Base-by-base conservation (phyloP, 2,888 invertebrate species). In the Seladonia tumulorum region DNA sequence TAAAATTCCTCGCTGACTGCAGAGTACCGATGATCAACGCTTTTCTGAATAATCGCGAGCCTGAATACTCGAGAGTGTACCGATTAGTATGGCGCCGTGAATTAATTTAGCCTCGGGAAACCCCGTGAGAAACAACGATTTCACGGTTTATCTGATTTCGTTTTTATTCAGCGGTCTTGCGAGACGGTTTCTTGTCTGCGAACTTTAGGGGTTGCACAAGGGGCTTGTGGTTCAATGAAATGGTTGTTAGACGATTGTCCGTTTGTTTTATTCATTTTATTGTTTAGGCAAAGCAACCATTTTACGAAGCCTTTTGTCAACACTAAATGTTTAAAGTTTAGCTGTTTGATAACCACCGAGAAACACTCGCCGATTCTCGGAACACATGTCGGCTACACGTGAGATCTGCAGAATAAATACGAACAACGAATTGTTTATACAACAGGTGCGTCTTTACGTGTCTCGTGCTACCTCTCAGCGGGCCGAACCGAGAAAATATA, bases 1-100 rank as follows among this genome's bases (percentile, higher is more conserved):
- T 42, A 42, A 42, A 42, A 42, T 42, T 42, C 71, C 57, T 16
- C 18, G 49, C 10, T 72, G 85, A 81, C 85, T 42, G 0, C 78
- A 53, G 60, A 71, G 25, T 22, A 60, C 5, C 76, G 89, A 89
- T 89, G 87, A 81, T 68, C 39, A 22, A 10, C 22, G 39, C 18
- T 18, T 18, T 68, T 66, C 22, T 18, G 66, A 35, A 35, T 66
- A 66, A 66, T 66, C 18, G 3, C 35, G 22, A 35, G 35, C 35
- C 18, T n/a, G n/a, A n/a, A n/a, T n/a, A 49, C 45, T 29, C 45
- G 81, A 86, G 53, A 86, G 86, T 68, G 74, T 68, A 82, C 22
- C 90, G 89, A 89, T 89, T 89, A 89, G 89, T 77, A 80, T 79
- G 63, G 83, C 82, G 86, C 63, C 82, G 83, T 80, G 83, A 88